Base-by-base conservation (phyloP, 2,888 invertebrate genomes). In the Dermolepida albohirtum region DNA sequence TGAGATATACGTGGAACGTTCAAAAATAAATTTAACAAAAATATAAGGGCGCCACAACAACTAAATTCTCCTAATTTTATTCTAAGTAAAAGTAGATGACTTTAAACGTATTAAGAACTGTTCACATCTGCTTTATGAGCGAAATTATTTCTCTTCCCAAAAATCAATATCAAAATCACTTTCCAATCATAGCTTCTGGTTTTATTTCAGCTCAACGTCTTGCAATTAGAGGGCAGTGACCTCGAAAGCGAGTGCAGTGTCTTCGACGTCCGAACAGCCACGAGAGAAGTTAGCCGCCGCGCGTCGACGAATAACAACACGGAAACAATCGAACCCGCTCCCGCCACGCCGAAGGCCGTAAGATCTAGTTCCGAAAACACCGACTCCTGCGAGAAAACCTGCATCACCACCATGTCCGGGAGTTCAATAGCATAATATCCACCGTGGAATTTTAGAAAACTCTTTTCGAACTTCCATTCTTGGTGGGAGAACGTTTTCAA, bases 181-280 rank as follows among this genome's bases (percentile, higher is more conserved):
- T 27, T 22, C 22, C 22, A 22, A 22, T 22, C 1, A 22, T 22
- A n/a, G n/a, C n/a, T 22, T 5, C 14, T 17, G 12, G 62, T 49
- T 65, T 67, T 50, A 69, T 78, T 77, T 8, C 74, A 83, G 82
- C 74, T 83, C 66, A 83, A 82, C 74, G 80, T 83, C 55, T 81
- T 84, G 14, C 85, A 89, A 85, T 84, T 88, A 74, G 89, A 89
- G 77, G 86, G 86, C 68, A 89, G 88, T 73, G 89, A 89, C 78
- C 83, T 88, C 70, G 89, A 89, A 74, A 87, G 87, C 76, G 89
- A 89, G 75, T 86, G 86, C 68, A 86, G 87, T 71, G 86, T 87
- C n/a, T 88, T 88, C 77, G 88, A 88, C 75, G 86, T 86, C 8
- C 85, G 87, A 71, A 86, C 86, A 43, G 84, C 85, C 43, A 82